Evolutionary conservation across 2,113 vertebrate genomes (phyloP).

Genomic region (Engraulis encrasicolus): DNA sequence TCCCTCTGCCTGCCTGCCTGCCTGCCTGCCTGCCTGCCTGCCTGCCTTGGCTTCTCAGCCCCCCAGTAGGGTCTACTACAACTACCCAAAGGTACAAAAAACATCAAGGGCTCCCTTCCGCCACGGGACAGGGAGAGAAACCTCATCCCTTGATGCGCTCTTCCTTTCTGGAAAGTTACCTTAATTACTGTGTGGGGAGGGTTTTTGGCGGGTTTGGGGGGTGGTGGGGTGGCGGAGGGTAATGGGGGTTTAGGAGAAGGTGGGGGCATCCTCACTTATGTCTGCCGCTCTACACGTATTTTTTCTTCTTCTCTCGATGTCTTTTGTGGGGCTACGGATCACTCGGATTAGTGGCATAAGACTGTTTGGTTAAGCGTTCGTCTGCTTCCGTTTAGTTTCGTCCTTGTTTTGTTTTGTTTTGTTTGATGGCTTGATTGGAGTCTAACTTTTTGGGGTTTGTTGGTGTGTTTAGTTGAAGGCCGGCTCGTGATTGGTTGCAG

Average conservation of each 20-base stretch:
- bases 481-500: background rate
- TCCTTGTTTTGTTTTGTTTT: background rate
- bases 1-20: conserved; percentile 39
- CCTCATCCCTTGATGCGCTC: conserved; percentile 53
- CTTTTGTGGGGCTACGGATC: background rate
- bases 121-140: conserved; percentile 49
- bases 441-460: background rate
- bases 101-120: conserved; percentile 56
- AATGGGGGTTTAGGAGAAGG: background rate
- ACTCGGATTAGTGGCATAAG: background rate
- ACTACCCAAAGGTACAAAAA: conserved; percentile 55
- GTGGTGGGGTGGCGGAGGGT: background rate
- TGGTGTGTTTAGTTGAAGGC: background rate
- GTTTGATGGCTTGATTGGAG: background rate
- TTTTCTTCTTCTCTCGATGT: background rate
- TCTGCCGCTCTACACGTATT: background rate
- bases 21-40: too few relatives aligned
- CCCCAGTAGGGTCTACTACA: too few relatives aligned
- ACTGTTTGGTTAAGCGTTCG: background rate
- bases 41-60: conserved; percentile 40
- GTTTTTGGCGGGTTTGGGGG: background rate
- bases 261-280: background rate
- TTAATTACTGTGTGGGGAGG: conserved; percentile 45
- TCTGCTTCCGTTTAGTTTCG: background rate
- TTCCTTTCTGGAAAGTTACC: conserved; percentile 52